Evolutionary conservation across 2,113 vertebrate genomes (phyloP).

Genomic region (Ceyx melanurus): DNA sequence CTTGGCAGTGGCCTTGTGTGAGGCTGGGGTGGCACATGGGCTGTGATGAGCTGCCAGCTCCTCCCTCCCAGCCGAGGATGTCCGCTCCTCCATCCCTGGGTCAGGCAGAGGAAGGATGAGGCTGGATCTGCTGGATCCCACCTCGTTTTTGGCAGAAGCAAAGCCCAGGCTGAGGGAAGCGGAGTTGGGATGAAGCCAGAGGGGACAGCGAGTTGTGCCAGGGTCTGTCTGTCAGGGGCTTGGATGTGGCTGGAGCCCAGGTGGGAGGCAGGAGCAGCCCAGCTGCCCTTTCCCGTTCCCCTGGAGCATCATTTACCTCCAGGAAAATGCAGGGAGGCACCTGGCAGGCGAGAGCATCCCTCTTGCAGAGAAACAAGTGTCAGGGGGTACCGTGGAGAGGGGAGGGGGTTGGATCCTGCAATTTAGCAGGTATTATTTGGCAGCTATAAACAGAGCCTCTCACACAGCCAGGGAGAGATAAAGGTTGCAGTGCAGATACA

Average conservation of each 20-base stretch:
- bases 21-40: neutral
- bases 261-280: neutral
- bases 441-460: conserved; percentile 65
- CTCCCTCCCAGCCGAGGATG: neutral
- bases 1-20: accelerated
- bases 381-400: neutral
- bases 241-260: neutral
- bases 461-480: conserved; percentile 33
- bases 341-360: conserved; percentile 5
- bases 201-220: neutral
- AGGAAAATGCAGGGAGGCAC: neutral
- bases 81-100: neutral
- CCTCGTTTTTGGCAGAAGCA: neutral
- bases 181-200: neutral
- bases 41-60: neutral
- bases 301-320: neutral
- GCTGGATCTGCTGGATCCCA: neutral
- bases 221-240: neutral
- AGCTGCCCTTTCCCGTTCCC: neutral
- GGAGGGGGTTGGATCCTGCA: neutral
- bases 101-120: neutral
- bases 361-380: conserved; percentile 15
- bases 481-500: conserved; percentile 67
- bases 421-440: conserved; percentile 58
- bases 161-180: neutral